Base-by-base conservation (phyloP, 2,797 vertebrate genomes). In the Darevskia mixta region DNA sequence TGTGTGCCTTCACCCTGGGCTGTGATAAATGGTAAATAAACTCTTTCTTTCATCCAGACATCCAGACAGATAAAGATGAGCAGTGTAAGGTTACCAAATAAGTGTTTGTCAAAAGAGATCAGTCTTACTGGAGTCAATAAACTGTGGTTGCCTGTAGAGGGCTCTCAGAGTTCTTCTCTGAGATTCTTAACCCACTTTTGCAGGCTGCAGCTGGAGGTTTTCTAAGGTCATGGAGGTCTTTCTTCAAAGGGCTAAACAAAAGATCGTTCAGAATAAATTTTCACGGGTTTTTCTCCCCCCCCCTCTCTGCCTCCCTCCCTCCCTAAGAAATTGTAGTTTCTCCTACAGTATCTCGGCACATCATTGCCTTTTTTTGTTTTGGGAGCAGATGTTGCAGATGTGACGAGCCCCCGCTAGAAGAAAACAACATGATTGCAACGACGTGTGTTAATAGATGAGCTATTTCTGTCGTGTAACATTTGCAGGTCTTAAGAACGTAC, bases 171-270 rank as follows among this genome's bases (percentile, higher is more conserved):
- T 95, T 94, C 95, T 96, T 92, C 23, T 83, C 78, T 92, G 82
- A 81, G 87, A 64, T 81, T 81, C 72, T 72, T 93, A 93, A 93
- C 88, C 95, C 93, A 95, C 90, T 93, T 95, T 85, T 89, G 88
- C 87, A 89, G 96, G 95, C 97, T 94, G 97, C 95, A 98, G 98
- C 97, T 97, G 96, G 92, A 96, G 94, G 95, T 97, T 97, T 97
- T 96, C 96, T 98, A 94, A 98, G 98, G 98, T 98, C 98, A 98
- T 91, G 90, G 96, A 97, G 97, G 97, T 98, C 95, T 96, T 96
- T 96, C 96, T 97, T 95, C 95, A 96, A 96, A 93, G 91, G 78
- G 49, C 91, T 88, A 91, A 96, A 96, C 94, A 94, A 96, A 96
- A 94, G 85, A 93, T 92, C 85, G 85, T 95, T 95, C 92, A 96